phyloP scores from a whole-genome alignment of 2,113 vertebrate genomes.

The Azemiops feae region DNA sequence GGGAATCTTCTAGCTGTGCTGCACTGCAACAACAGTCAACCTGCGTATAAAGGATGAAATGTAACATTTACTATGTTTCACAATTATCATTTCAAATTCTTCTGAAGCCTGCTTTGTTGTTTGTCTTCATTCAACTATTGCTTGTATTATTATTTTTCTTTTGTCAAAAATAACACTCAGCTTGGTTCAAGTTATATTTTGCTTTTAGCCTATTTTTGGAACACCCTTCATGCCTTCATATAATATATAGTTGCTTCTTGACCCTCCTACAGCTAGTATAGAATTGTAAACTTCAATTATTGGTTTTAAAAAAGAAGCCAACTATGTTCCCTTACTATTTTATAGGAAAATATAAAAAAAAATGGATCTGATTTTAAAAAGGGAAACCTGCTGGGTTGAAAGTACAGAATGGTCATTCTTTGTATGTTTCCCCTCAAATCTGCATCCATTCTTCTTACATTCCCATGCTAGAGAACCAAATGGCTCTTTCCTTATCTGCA shows the following conservation, averaged over 20 bases:
- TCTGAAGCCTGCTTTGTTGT: neutral
- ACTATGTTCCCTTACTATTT: neutral
- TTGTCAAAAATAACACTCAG: neutral
- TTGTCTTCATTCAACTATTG: neutral
- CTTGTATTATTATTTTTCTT: neutral
- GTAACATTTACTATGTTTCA: neutral
- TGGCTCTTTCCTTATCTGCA: neutral
- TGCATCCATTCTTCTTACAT: neutral
- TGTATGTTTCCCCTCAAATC: neutral
- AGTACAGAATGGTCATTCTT: neutral
- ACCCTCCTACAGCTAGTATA: neutral
- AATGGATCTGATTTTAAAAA: neutral
- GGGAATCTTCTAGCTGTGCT: neutral
- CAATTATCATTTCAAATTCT: neutral
- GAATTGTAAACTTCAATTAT: neutral
- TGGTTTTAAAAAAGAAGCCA: neutral
- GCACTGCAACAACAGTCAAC: neutral
- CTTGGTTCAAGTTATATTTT: neutral
- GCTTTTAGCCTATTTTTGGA: neutral
- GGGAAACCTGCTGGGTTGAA: neutral
- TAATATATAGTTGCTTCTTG: neutral
- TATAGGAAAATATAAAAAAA: neutral
- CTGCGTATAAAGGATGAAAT: neutral
- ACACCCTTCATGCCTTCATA: neutral
- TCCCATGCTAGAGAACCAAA: neutral